These are phyloP conservation scores for Camponotus fellah DNA, from an alignment of 2,888 invertebrate species.

Conservation along the genomic window DNA sequence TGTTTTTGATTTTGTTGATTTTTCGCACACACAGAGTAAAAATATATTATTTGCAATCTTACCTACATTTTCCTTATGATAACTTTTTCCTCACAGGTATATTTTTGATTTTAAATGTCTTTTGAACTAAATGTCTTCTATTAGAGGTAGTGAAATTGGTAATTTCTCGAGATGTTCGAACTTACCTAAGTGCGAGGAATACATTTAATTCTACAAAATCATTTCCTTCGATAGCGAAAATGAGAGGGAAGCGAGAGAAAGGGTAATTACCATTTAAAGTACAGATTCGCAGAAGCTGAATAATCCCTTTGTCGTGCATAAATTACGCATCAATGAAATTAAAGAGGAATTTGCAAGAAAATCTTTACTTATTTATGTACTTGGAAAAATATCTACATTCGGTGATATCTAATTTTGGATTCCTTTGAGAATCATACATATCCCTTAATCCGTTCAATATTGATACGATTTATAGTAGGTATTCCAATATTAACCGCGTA, in stretches of 20 bases:
- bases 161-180: constrained; percentile 66
- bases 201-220: constrained; percentile 64
- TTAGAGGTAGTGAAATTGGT: constrained; percentile 32
- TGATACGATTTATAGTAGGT: not conserved
- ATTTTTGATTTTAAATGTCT: not conserved
- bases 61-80: not conserved
- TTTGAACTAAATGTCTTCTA: not conserved
- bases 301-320: constrained; percentile 46
- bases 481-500: not conserved
- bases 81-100: not conserved
- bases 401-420: not conserved
- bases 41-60: not conserved
- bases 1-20: not conserved
- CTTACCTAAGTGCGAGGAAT: constrained; percentile 50
- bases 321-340: constrained; percentile 65
- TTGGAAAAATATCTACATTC: constrained; percentile 34
- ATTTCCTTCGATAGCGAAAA: constrained; percentile 43
- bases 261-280: constrained; percentile 66
- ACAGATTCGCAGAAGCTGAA: constrained; percentile 30
- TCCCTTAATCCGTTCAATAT: not conserved
- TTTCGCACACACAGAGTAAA: not conserved
- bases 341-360: constrained; percentile 48
- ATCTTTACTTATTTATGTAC: constrained; percentile 27
- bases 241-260: constrained; percentile 6
- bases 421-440: not conserved